Evolutionary conservation across 1,140 invertebrate species (phyloP).

Genomic region (Lithobius niger): DNA sequence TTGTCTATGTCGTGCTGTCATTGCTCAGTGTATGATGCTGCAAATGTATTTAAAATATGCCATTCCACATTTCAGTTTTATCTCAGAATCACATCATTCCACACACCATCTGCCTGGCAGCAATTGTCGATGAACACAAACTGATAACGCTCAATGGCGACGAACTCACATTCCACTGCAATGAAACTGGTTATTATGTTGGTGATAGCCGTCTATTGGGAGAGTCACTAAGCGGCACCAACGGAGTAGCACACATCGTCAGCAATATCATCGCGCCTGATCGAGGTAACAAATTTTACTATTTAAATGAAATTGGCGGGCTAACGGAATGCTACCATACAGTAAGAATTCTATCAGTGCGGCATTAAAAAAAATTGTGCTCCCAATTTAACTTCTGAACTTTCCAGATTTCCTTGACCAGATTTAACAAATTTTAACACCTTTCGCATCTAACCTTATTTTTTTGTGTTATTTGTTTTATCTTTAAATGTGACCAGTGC

Average conservation of each 20-base stretch:
- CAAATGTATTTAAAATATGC: not conserved
- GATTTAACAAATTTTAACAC: too few relatives aligned
- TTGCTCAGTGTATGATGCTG: not conserved
- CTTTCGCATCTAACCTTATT: too few relatives aligned
- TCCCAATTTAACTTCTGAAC: too few relatives aligned
- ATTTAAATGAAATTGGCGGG: too few relatives aligned
- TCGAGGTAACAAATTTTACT: slow-evolving; percentile 32
- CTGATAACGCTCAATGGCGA: slow-evolving; percentile 27
- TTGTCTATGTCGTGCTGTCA: not conserved
- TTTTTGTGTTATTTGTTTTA: too few relatives aligned
- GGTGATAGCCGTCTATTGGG: slow-evolving; percentile 25
- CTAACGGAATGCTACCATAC: too few relatives aligned
- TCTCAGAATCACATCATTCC: slow-evolving; percentile 35
- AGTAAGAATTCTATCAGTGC: too few relatives aligned
- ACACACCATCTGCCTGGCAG: slow-evolving; percentile 34
- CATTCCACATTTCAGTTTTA: slow-evolving; percentile 24
- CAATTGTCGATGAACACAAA: slow-evolving; percentile 33
- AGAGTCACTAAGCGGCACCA: slow-evolving; percentile 30
- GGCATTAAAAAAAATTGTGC: too few relatives aligned
- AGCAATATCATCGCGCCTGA: slow-evolving; percentile 35
- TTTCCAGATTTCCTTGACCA: too few relatives aligned
- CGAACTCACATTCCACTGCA: slow-evolving; percentile 30
- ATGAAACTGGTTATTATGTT: slow-evolving; percentile 28
- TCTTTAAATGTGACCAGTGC: too few relatives aligned
- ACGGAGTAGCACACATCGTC: slow-evolving; percentile 35